Conservation (phyloP, 2,888 invertebrate genomes). For the Pasiphila rectangulata region DNA sequence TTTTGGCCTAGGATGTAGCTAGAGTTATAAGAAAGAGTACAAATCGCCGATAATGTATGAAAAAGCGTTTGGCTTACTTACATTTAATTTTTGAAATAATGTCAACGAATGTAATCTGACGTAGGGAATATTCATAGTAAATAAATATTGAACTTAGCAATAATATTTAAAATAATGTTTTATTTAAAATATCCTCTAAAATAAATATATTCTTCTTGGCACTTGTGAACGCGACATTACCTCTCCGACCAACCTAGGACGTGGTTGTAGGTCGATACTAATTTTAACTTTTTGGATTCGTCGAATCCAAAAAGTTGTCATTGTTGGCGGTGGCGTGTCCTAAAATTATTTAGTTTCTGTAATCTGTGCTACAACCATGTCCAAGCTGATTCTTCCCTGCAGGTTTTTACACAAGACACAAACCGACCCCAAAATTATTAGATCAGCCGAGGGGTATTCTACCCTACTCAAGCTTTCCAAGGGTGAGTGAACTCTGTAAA, state of each 20-base stretch:
- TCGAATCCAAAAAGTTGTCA: no score
- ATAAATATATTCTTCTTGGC: neutral
- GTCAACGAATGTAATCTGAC: constrained; percentile 82
- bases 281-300: no score
- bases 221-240: neutral
- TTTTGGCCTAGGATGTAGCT: constrained; percentile 81
- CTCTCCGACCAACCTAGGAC: neutral
- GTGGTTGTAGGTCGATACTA: no score
- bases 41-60: constrained; percentile 76
- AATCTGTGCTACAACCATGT: neutral
- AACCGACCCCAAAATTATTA: constrained; percentile 36
- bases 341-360: no score
- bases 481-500: constrained; percentile 40
- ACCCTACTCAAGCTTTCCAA: constrained; percentile 39
- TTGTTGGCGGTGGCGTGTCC: no score
- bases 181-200: constrained; percentile 40
- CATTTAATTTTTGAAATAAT: constrained; percentile 75
- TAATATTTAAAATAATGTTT: constrained; percentile 71
- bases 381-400: constrained; percentile 6
- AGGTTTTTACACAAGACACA: constrained; percentile 13
- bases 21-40: constrained; percentile 80
- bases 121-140: constrained; percentile 79
- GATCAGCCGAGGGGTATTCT: constrained; percentile 39
- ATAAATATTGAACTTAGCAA: constrained; percentile 82
- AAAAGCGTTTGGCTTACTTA: constrained; percentile 76